Conservation (phyloP, 2,113 vertebrate genomes). For the Hiodon alosoides region DNA sequence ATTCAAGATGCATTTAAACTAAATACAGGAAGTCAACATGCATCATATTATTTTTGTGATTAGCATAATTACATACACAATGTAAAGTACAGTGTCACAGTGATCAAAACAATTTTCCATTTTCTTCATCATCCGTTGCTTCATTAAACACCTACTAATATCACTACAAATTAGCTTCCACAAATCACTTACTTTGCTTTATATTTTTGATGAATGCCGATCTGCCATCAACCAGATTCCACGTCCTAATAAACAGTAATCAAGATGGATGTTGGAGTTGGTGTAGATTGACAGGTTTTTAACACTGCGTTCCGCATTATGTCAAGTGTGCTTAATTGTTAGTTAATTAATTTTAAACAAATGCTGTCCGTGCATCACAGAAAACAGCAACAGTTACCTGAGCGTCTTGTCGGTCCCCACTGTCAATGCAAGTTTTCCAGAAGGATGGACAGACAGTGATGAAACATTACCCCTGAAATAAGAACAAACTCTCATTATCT, state of each 20-base stretch:
- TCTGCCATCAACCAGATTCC: constrained; percentile 90
- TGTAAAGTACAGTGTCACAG: neutral
- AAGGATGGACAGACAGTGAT: constrained; percentile 88
- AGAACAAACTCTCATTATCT: neutral
- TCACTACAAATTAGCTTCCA: too few species aligned
- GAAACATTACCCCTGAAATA: constrained; percentile 76
- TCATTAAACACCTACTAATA: too few species aligned
- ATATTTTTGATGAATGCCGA: constrained; percentile 95
- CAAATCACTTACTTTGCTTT: constrained; percentile 80
- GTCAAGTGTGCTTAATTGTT: neutral
- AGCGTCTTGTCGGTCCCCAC: constrained; percentile 93
- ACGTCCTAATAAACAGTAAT: constrained; percentile 69
- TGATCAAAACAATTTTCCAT: neutral
- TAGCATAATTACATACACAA: too few species aligned
- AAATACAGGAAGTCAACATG: neutral
- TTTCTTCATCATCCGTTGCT: neutral
- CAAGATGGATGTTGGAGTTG: neutral
- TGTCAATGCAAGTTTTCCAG: constrained; percentile 89
- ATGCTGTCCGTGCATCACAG: neutral
- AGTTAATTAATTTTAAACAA: neutral
- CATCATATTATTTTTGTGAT: neutral
- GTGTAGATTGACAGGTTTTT: neutral
- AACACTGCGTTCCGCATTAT: neutral
- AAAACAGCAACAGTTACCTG: constrained; percentile 59
- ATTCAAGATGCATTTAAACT: neutral